Conservation (phyloP, 2,888 invertebrate genomes). For the Conchocele bisecta region DNA sequence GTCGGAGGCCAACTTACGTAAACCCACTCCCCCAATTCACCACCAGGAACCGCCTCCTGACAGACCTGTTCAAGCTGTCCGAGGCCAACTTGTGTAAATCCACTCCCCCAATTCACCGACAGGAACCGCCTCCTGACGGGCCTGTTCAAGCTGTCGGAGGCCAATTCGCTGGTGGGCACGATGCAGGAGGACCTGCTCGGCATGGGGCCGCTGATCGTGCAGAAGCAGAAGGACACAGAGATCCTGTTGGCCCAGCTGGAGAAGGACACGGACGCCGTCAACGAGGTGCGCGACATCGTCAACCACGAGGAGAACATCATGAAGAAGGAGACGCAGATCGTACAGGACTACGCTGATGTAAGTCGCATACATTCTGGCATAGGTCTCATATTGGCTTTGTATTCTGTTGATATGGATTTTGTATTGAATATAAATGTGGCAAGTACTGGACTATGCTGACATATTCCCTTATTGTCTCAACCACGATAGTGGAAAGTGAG, state of each 20-base stretch:
- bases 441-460: too few species aligned
- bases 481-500: too few species aligned
- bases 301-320: constrained; percentile 80
- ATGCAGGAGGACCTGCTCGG: constrained; percentile 81
- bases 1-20: constrained; percentile 81
- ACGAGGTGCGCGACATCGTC: constrained; percentile 81
- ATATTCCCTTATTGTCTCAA: too few species aligned
- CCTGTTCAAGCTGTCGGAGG: constrained; percentile 80
- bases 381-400: too few species aligned
- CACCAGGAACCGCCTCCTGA: too few species aligned
- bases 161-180: constrained; percentile 80
- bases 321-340: constrained; percentile 81
- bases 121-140: constrained; percentile 80
- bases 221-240: constrained; percentile 82
- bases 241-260: constrained; percentile 78
- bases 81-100: constrained; percentile 7
- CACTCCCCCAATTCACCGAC: too few species aligned
- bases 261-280: constrained; percentile 81
- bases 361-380: constrained; percentile 39
- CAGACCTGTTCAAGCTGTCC: background rate
- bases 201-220: constrained; percentile 81
- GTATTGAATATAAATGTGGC: too few species aligned
- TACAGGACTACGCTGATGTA: constrained; percentile 82
- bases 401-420: too few species aligned
- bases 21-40: too few species aligned